These are phyloP conservation scores for Andrena cerasifolii DNA, from an alignment of 1,140 invertebrate genomes.

Conservation along the genomic window DNA sequence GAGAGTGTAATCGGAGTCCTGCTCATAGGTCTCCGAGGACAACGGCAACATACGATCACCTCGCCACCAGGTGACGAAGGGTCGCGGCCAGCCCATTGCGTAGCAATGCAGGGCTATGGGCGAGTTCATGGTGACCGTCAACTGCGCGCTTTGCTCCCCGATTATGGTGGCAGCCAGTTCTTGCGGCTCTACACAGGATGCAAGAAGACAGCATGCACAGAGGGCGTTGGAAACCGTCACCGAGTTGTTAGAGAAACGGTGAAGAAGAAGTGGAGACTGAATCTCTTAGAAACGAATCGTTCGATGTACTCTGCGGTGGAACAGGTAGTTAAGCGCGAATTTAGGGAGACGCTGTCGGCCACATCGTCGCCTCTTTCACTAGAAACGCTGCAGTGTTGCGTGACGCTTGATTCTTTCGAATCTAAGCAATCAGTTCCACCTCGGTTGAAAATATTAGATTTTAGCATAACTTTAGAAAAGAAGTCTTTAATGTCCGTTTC, in stretches of 20 bases:
- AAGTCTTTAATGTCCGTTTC: too few relatives aligned
- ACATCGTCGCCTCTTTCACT: too few relatives aligned
- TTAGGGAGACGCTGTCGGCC: too few relatives aligned
- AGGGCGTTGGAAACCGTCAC: neutral
- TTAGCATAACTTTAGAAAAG: too few relatives aligned
- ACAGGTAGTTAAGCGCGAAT: too few relatives aligned
- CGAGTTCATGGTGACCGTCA: constrained; percentile 87
- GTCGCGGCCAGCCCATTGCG: constrained; percentile 91
- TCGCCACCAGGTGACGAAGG: constrained; percentile 93
- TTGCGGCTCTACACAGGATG: constrained; percentile 76
- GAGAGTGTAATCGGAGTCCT: constrained; percentile 88
- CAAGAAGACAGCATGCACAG: constrained; percentile 58
- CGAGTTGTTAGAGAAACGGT: neutral
- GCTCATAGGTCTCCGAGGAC: constrained; percentile 87
- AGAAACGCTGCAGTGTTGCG: too few relatives aligned
- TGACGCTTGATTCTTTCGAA: too few relatives aligned
- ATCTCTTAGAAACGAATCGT: neutral
- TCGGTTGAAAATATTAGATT: too few relatives aligned
- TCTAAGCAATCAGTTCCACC: too few relatives aligned
- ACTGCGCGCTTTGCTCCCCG: constrained; percentile 83
- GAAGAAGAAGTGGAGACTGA: neutral
- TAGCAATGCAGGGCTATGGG: constrained; percentile 90
- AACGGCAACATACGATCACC: constrained; percentile 89
- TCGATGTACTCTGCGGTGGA: too few relatives aligned
- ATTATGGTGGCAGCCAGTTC: constrained; percentile 82